Conservation (phyloP, 2,113 vertebrate genomes). For the Rhea americana region DNA sequence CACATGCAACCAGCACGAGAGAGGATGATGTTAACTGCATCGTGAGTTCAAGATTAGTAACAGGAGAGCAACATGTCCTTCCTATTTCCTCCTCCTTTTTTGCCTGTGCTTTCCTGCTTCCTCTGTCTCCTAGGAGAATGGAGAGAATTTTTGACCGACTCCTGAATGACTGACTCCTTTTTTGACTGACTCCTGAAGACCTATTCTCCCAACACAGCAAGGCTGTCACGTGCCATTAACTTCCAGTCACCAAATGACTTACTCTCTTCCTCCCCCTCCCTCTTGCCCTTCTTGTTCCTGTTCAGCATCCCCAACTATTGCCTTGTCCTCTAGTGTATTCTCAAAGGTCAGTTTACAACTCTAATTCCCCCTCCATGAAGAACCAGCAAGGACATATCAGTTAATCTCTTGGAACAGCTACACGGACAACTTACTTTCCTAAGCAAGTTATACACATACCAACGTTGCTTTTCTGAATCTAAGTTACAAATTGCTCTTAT, state of each 20-base stretch:
- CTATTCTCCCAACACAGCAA: background rate
- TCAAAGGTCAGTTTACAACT: background rate
- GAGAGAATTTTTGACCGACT: background rate
- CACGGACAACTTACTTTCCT: slow-evolving; percentile 2
- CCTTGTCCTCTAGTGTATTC: background rate
- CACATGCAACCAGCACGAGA: background rate
- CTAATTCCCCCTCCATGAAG: background rate
- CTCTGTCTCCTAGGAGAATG: background rate
- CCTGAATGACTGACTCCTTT: background rate
- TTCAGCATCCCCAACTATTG: background rate
- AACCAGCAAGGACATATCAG: background rate
- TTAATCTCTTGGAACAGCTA: slow-evolving; percentile 41
- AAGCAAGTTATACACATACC: background rate
- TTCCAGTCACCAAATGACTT: rapidly evolving
- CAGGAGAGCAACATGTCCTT: background rate
- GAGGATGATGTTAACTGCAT: background rate
- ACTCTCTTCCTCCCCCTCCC: background rate
- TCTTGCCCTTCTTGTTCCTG: background rate
- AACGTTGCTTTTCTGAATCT: background rate
- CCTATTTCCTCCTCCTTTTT: background rate
- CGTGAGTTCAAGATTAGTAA: background rate
- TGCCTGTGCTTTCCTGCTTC: background rate
- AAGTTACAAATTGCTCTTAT: background rate
- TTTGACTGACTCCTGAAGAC: background rate
- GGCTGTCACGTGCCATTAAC: background rate